phyloP scores from a whole-genome alignment of 2,888 invertebrate species.

The Plagodis pulveraria region DNA sequence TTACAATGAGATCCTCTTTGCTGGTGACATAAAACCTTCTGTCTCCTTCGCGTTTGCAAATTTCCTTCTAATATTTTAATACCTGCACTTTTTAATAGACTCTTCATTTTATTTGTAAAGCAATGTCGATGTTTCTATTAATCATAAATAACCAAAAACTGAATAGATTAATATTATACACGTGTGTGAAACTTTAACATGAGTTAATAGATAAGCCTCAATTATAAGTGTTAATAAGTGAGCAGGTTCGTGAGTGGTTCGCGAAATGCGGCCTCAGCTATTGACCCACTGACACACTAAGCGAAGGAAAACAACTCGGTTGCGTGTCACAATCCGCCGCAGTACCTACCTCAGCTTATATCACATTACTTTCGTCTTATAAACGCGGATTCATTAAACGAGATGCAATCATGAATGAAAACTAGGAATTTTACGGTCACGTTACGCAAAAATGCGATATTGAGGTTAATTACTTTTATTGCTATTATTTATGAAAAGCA shows the following conservation, averaged over 20 bases:
- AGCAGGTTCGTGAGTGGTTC: constrained; percentile 72
- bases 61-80: too few relatives aligned
- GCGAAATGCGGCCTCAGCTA: constrained; percentile 74
- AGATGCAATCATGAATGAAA: constrained; percentile 28
- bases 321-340: constrained; percentile 60
- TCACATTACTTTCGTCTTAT: constrained; percentile 51
- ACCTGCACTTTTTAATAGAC: too few relatives aligned
- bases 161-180: neutral
- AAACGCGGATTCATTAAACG: constrained; percentile 30
- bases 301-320: constrained; percentile 76
- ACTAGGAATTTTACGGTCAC: constrained; percentile 20
- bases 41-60: too few relatives aligned
- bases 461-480: constrained; percentile 4
- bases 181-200: constrained; percentile 11
- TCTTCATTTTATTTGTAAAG: too few relatives aligned
- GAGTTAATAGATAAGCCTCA: constrained; percentile 17
- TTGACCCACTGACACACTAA: constrained; percentile 81
- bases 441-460: constrained; percentile 15
- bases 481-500: neutral
- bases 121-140: too few relatives aligned
- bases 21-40: too few relatives aligned
- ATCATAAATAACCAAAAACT: too few relatives aligned
- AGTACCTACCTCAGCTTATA: constrained; percentile 1
- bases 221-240: constrained; percentile 41
- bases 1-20: too few relatives aligned